phyloP scores from a whole-genome alignment of 2,888 invertebrate genomes.

The Eueremaeus valkanovi region DNA sequence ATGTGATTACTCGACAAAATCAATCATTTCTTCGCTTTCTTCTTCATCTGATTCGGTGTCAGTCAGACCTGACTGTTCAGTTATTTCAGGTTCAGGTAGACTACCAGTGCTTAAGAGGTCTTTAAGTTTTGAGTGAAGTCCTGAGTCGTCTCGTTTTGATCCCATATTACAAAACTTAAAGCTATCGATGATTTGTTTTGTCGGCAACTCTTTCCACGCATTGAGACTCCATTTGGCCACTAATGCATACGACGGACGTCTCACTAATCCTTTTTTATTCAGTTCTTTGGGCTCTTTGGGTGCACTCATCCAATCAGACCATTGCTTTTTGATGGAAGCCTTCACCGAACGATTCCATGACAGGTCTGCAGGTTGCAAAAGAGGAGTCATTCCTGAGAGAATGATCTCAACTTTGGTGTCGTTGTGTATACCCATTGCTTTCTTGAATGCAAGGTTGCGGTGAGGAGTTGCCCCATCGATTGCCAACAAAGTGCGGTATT shows the following conservation, averaged over 20 bases:
- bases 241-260: background rate
- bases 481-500: background rate
- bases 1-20: too few relatives aligned
- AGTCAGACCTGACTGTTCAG: background rate
- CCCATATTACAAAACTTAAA: background rate
- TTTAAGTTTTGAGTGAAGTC: background rate
- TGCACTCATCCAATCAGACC: constrained; percentile 41
- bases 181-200: background rate
- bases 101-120: background rate
- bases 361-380: constrained; percentile 45
- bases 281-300: background rate
- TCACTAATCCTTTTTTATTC: background rate
- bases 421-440: background rate
- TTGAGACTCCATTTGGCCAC: constrained; percentile 6
- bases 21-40: background rate
- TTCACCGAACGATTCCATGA: constrained; percentile 43
- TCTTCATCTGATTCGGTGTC: background rate
- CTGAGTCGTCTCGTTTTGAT: background rate
- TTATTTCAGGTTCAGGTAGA: background rate
- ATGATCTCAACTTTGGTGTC: constrained; percentile 42
- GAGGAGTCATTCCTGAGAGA: constrained; percentile 42
- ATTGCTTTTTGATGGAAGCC: constrained; percentile 27
- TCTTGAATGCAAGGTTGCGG: background rate
- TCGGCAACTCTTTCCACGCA: background rate
- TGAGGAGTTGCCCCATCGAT: background rate